Evolutionary conservation across 2,888 invertebrate species (phyloP).

Genomic region (Protodeltote pygarga): DNA sequence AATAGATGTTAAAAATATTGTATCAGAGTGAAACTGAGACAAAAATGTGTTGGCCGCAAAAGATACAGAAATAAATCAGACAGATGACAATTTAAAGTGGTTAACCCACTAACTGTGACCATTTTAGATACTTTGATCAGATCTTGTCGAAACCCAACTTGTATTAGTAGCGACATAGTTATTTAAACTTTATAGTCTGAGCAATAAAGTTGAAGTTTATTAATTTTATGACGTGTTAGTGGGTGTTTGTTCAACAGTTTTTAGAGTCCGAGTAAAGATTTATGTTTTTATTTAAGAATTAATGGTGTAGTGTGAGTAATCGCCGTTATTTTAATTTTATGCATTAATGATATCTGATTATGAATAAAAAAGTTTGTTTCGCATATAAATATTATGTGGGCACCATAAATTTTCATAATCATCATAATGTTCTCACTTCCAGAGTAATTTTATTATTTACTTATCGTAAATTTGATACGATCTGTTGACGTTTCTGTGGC

Average conservation of each 20-base stretch:
- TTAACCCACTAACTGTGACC: slow-evolving; percentile 88
- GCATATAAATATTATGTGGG: slow-evolving; percentile 46
- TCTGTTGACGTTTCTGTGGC: slow-evolving; percentile 20
- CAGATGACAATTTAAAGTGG: slow-evolving; percentile 88
- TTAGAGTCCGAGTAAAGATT: slow-evolving; percentile 78
- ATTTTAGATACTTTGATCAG: slow-evolving; percentile 87
- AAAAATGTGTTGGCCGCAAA: slow-evolving; percentile 84
- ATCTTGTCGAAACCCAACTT: slow-evolving; percentile 82
- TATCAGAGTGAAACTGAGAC: slow-evolving; percentile 63
- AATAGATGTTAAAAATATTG: slow-evolving; percentile 53
- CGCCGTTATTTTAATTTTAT: slow-evolving; percentile 82
- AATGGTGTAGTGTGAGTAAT: slow-evolving; percentile 80
- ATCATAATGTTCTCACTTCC: slow-evolving; percentile 53
- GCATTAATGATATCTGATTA: slow-evolving; percentile 72
- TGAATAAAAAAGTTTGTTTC: slow-evolving; percentile 53
- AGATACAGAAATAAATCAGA: slow-evolving; percentile 86
- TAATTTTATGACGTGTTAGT: slow-evolving; percentile 61
- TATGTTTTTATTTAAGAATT: slow-evolving; percentile 86
- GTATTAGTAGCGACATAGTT: slow-evolving; percentile 48
- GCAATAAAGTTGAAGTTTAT: slow-evolving; percentile 65
- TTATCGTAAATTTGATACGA: slow-evolving; percentile 42
- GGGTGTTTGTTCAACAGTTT: slow-evolving; percentile 83
- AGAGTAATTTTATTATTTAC: slow-evolving; percentile 46
- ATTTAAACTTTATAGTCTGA: slow-evolving; percentile 49
- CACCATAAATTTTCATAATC: slow-evolving; percentile 50